A percentile compares a stretch with the other conserved stretches of the same genome.
Evolutionary conservation across 2,888 invertebrate genomes (phyloP).

Genomic region (Silvanus unidentatus): DNA sequence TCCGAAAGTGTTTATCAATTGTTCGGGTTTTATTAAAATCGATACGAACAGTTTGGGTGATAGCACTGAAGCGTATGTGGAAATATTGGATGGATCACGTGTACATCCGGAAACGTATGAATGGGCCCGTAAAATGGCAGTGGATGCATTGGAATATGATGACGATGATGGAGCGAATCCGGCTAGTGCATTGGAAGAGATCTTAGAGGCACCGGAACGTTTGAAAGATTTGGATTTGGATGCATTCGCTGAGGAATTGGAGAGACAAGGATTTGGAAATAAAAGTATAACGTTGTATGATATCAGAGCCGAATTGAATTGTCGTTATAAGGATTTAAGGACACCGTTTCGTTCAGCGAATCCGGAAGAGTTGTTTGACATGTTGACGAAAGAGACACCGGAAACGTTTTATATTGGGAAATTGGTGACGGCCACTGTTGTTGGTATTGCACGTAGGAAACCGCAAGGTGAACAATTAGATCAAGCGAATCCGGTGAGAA

Average conservation of each 20-base stretch:
- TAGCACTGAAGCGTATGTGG: conserved; percentile 88
- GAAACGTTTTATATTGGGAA: conserved; percentile 88
- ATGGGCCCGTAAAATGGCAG: conserved; percentile 99
- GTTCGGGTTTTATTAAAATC: conserved; percentile 98
- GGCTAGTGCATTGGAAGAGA: conserved; percentile 95
- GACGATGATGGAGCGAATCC: conserved; percentile 96
- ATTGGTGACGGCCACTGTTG: conserved; percentile 75
- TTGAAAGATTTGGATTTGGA: conserved; percentile 95
- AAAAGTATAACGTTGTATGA: conserved; percentile 95
- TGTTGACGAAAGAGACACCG: conserved; percentile 93
- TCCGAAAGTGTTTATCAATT: conserved; percentile 91
- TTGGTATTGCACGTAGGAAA: conserved; percentile 70
- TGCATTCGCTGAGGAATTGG: conserved; percentile 96
- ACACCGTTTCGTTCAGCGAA: conserved; percentile 71
- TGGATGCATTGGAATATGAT: conserved; percentile 96
- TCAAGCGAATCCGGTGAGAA: conserved; percentile 90
- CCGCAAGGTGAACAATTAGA: conserved; percentile 91
- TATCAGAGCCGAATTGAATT: conserved; percentile 91
- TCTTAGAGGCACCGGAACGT: conserved; percentile 89
- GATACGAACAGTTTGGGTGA: conserved; percentile 94
- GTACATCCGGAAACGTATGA: conserved; percentile 99
- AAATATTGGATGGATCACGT: conserved; percentile 93
- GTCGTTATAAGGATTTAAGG: conserved; percentile 86
- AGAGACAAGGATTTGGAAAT: conserved; percentile 72
- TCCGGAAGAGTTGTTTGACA: conserved; percentile 86